A percentile compares a stretch with the other conserved stretches of the same genome.
These are phyloP conservation scores for Acleris sparsana DNA, from an alignment of 2,888 invertebrate genomes.

Conservation along the genomic window DNA sequence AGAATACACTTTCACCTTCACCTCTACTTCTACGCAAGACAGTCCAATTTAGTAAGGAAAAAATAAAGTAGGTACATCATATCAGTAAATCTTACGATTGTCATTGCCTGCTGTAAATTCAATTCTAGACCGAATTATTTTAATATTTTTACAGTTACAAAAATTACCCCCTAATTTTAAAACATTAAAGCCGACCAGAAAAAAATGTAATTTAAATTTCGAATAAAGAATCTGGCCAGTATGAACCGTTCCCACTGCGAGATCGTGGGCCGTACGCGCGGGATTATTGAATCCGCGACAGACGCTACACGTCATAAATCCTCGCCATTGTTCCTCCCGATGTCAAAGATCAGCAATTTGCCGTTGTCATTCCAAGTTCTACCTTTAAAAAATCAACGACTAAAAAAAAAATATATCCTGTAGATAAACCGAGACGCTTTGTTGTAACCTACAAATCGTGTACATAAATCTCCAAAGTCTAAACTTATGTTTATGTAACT, in stretches of 20 bases:
- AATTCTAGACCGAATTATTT: too few species aligned
- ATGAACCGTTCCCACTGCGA: slow-evolving; percentile 30
- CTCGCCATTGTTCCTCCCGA: slow-evolving; percentile 74
- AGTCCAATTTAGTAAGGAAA: too few species aligned
- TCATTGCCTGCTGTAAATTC: too few species aligned
- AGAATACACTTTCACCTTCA: too few species aligned
- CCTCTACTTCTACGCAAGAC: too few species aligned
- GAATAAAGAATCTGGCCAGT: slow-evolving; percentile 1
- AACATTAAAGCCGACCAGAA: not conserved
- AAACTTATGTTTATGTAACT: slow-evolving; percentile 3
- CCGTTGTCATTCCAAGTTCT: slow-evolving; percentile 66
- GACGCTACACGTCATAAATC: slow-evolving; percentile 55
- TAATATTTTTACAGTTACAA: too few species aligned
- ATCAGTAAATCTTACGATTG: too few species aligned
- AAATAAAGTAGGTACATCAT: too few species aligned
- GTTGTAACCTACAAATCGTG: not conserved
- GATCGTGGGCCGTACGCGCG: slow-evolving; percentile 37
- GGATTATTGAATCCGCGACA: slow-evolving; percentile 49
- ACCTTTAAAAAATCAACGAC: slow-evolving; percentile 34
- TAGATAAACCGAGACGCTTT: slow-evolving; percentile 11
- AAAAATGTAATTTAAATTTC: not conserved
- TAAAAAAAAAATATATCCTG: not conserved
- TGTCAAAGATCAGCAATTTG: slow-evolving; percentile 82
- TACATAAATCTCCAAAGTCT: slow-evolving; percentile 1
- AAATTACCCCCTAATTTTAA: too few species aligned